Evolutionary conservation across 1,140 invertebrate species (phyloP), one percentile per base, ranked within the genome.

Genomic region (Eumeta japonica): DNA sequence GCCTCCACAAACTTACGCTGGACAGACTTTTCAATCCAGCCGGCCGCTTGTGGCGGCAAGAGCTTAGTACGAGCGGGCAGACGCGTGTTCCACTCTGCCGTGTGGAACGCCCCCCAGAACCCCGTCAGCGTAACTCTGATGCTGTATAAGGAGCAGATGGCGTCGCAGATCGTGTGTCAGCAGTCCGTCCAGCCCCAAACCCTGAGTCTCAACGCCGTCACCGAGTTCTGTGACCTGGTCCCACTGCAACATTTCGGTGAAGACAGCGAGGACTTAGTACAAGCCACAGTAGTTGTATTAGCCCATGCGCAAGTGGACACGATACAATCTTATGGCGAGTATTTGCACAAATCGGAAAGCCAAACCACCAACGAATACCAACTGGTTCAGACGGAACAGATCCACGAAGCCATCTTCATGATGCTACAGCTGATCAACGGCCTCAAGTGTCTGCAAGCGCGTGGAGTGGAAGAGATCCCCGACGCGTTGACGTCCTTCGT

Each of bases 371-470:
- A 76, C 18, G 76, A 81, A 16, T 76, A 65, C 39, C 64, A 73
- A 11, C 43, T 61, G 3, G 56, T 62, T 11, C 54, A 61, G 24
- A 55, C 66, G 1, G 72, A 76, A 40, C 63, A 62, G 39, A 63
- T 56, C 10, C 75, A 77, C 39, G 75, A 77, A 38, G 70, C 75
- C 31, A 74, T 72, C 32, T 88, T 92, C 53, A 79, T 90, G 20
- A 78, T 92, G 60, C 72, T 92, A 30, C 89, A 92, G 59, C 70
- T 91, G 27, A 83, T 92, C 1, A 88, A 87, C 42, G 86, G 85
- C 0, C 64, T 92, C 28, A 92, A 91, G 58, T 84, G 83, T 51
- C 74, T 93, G n/a, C 89, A 92, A 59, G 87, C 88, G 2, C 82
- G 88, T 38, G 89, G 89, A 2, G 82, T 90, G 12, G 89, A 92